Evolutionary conservation across 2,797 vertebrate species (phyloP).

Genomic region (Arnoldichthys spilopterus): DNA sequence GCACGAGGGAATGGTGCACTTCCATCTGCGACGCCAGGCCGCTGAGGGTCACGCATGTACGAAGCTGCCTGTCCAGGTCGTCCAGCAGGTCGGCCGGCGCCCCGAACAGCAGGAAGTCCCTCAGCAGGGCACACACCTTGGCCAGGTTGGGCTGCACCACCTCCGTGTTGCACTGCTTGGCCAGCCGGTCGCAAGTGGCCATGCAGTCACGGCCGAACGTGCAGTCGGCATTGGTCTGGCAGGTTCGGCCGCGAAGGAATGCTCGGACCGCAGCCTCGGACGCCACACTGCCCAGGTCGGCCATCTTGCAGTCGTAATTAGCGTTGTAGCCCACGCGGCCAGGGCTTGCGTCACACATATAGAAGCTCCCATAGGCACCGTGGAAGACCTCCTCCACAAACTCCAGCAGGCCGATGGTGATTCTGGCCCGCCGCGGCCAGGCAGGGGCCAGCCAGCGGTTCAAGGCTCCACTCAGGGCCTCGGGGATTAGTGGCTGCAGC

Average conservation of each 20-base stretch:
- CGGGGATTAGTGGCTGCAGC: constrained; percentile 84
- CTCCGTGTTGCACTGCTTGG: constrained; percentile 92
- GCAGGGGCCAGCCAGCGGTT: constrained; percentile 94
- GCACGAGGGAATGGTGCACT: constrained; percentile 93
- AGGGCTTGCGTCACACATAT: constrained; percentile 90
- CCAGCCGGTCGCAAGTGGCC: constrained; percentile 90
- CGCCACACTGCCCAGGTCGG: constrained; percentile 87
- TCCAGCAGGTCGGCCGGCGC: constrained; percentile 83
- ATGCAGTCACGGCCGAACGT: constrained; percentile 90
- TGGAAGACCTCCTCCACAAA: constrained; percentile 98
- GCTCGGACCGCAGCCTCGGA: constrained; percentile 86
- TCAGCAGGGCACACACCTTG: constrained; percentile 89
- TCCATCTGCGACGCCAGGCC: constrained; percentile 96
- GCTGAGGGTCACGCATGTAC: constrained; percentile 92
- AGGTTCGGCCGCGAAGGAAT: constrained; percentile 88
- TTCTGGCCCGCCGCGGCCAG: constrained; percentile 92
- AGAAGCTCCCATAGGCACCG: constrained; percentile 90
- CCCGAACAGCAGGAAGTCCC: constrained; percentile 89
- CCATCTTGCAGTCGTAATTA: constrained; percentile 92
- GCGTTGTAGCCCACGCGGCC: constrained; percentile 89
- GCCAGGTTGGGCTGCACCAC: constrained; percentile 94
- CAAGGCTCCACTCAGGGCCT: constrained; percentile 76
- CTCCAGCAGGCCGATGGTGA: constrained; percentile 94
- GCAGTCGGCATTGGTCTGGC: constrained; percentile 90
- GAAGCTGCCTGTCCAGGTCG: constrained; percentile 91